phyloP scores from a whole-genome alignment of 2,797 vertebrate genomes.

The Sebastes flavidus region DNA sequence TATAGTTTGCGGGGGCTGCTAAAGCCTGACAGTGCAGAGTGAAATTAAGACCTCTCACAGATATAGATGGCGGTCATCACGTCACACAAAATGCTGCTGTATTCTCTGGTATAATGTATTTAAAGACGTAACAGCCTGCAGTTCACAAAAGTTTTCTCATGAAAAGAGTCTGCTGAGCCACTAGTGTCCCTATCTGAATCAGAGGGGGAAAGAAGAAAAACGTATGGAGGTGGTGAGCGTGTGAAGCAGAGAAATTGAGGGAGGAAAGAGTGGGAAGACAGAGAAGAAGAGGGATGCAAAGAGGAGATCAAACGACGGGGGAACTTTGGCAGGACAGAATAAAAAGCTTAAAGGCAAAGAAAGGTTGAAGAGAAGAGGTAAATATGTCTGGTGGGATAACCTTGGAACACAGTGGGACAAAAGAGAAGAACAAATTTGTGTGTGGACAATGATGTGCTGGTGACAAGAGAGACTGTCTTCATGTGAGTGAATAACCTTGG shows the following conservation, averaged over 20 bases:
- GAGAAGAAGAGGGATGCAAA: background rate
- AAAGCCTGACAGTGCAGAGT: background rate
- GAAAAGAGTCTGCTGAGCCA: background rate
- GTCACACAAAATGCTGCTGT: background rate
- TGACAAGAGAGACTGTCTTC: conserved; percentile 18
- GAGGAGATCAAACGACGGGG: conserved; percentile 43
- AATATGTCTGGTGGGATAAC: conserved; percentile 42
- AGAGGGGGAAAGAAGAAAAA: background rate
- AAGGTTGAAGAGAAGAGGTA: background rate
- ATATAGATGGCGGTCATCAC: background rate
- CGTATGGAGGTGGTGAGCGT: background rate
- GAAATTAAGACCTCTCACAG: conserved; percentile 14
- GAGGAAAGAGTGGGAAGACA: background rate
- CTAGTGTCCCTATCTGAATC: background rate
- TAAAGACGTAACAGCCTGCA: background rate
- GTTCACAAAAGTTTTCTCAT: conserved; percentile 1
- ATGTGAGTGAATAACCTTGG: conserved; percentile 53
- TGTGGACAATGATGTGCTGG: background rate
- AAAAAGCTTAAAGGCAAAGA: conserved; percentile 13
- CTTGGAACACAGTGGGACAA: conserved; percentile 47
- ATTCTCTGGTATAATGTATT: background rate
- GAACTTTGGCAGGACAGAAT: conserved; percentile 26
- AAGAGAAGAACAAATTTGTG: conserved; percentile 2
- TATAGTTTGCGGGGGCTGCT: background rate
- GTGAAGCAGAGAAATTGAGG: background rate